Conservation (phyloP, 2,113 vertebrate genomes). For the Xiphophorus hellerii region DNA sequence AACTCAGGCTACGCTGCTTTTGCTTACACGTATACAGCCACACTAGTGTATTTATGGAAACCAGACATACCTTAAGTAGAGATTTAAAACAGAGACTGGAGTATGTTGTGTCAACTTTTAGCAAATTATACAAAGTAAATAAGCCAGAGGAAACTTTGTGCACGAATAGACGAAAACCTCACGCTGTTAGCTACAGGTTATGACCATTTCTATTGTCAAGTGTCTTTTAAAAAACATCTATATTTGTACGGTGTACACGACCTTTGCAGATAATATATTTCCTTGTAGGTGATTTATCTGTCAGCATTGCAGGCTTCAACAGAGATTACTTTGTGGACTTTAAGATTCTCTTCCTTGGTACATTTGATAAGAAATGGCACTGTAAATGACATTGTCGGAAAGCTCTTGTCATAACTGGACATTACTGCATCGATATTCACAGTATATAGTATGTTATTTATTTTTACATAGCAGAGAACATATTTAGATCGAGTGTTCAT, state of each 20-base stretch:
- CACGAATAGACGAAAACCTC: constrained; percentile 62
- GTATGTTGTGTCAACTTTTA: constrained; percentile 56
- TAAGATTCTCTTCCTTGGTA: constrained; percentile 77
- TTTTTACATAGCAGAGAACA: constrained; percentile 88
- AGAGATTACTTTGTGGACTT: constrained; percentile 51
- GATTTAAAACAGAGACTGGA: constrained; percentile 44
- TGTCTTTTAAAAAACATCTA: constrained; percentile 76
- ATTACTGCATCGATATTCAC: constrained; percentile 80
- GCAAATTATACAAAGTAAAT: constrained; percentile 60
- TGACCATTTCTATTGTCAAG: constrained; percentile 71
- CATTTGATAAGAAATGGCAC: constrained; percentile 68
- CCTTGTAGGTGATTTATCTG: constrained; percentile 65
- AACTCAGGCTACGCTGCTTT: constrained; percentile 70
- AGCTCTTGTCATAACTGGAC: constrained; percentile 82
- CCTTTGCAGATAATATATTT: constrained; percentile 76
- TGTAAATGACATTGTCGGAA: constrained; percentile 56
- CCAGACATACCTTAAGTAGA: constrained; percentile 62
- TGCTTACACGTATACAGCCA: constrained; percentile 70
- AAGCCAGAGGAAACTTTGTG: constrained; percentile 66
- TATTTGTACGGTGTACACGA: constrained; percentile 77
- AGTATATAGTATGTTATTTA: constrained; percentile 83
- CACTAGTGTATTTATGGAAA: constrained; percentile 58
- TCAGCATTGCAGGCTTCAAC: constrained; percentile 62
- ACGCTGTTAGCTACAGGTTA: constrained; percentile 65
- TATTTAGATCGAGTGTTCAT: constrained; percentile 70